A percentile compares a stretch with the other conserved stretches of the same genome.
Evolutionary conservation across 1,140 invertebrate genomes (phyloP).

Genomic region (Caenorhabditis latens): DNA sequence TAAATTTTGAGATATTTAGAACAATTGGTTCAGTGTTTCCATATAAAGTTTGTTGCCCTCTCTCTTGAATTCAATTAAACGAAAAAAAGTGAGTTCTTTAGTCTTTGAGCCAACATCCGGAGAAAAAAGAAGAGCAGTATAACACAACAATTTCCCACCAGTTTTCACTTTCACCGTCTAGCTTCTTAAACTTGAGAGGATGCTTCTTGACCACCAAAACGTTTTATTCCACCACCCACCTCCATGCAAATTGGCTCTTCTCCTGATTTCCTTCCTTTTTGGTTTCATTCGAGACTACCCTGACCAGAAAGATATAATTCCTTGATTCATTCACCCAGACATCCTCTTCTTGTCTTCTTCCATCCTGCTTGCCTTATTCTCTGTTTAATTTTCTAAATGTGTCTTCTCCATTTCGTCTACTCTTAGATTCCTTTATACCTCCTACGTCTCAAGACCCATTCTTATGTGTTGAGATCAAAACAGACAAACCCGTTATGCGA

Average conservation of each 20-base stretch:
- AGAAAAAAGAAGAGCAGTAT: conserved; percentile 26
- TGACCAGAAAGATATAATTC: conserved; percentile 21
- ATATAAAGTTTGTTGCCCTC: conserved; percentile 5
- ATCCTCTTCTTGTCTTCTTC: neutral
- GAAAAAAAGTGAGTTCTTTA: conserved; percentile 18
- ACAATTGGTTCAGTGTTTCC: neutral
- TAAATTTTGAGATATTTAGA: neutral
- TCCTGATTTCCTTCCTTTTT: conserved; percentile 2
- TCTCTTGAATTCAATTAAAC: conserved; percentile 1
- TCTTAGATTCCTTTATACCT: neutral
- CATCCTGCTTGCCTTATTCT: neutral
- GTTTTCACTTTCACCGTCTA: conserved; percentile 45
- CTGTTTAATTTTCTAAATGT: conserved; percentile 51
- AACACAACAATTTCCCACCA: conserved; percentile 49
- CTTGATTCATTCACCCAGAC: conserved; percentile 46
- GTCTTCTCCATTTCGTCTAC: neutral
- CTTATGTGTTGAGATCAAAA: neutral
- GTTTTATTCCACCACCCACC: conserved; percentile 20
- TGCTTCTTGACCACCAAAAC: conserved; percentile 39
- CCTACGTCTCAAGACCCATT: neutral
- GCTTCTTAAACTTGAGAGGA: conserved; percentile 33
- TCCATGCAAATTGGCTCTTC: conserved; percentile 15
- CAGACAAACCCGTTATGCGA: conserved; percentile 2
- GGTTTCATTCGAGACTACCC: neutral
- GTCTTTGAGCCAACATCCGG: neutral